Evolutionary conservation across 2,888 invertebrate species (phyloP), one percentile per base, ranked within the genome.

Genomic region (Hofmannophila pseudospretella): DNA sequence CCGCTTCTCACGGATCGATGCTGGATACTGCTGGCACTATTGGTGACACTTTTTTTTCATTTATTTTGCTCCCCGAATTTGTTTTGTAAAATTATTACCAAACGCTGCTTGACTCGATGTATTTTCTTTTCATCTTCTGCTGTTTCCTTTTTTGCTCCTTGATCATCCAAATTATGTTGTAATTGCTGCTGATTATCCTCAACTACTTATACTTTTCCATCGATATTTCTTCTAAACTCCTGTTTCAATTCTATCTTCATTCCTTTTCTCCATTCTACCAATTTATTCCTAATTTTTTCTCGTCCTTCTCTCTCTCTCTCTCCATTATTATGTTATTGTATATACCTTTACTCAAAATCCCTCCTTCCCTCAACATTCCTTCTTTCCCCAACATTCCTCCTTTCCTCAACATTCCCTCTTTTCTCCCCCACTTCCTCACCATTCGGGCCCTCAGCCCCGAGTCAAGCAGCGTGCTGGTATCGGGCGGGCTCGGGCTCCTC

Each of bases 381-480:
- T 16, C 16, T 16, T 16, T 4, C 16, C 16, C 16, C 5, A n/a
- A n/a, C 16, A 16, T 16, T 16, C 16, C 16, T 16, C 3, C 5
- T 16, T 4, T 5, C 16, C 3, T 16, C 5, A 16, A 16, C 5
- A 16, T 5, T 16, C 16, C 5, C 16, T 16, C 7, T 26, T 28
- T 32, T 33, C 13, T 29, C 20, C 8, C 10, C 25, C 35, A 9
- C 13, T 14, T 14, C 20, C 12, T 25, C 20, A 3, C 7, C 38
- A 5, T 26, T 38, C 31, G 13, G 33, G 25, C 30, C 7, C 19
- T 2, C 67, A 85, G 88, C 75, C 88, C 82, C 54, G 88, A 85
- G 80, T 85, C 87, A 81, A 88, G 80, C 88, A 89, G 84, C 85
- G 89, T 87, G 73, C 70, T 87, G 82, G 82, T 87, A 38, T 79